Evolutionary conservation across 2,888 invertebrate species (phyloP).

Genomic region (Teinopalpus imperialis): DNA sequence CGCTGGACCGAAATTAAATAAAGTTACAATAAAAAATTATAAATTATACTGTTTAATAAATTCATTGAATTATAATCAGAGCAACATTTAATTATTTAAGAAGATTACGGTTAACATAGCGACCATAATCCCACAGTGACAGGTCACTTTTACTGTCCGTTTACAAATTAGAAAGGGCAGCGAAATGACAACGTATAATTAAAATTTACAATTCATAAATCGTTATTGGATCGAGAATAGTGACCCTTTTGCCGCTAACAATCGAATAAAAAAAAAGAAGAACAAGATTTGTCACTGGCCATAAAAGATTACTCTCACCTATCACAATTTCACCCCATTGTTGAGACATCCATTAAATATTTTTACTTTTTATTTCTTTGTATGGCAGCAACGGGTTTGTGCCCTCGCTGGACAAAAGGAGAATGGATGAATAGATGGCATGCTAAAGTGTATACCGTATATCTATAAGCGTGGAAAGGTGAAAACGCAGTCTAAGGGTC

Average conservation of each 20-base stretch:
- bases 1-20: no score
- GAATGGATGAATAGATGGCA: constrained; percentile 67
- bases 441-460: constrained; percentile 63
- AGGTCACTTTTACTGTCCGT: constrained; percentile 12
- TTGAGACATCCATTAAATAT: constrained; percentile 73
- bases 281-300: constrained; percentile 60
- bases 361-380: constrained; percentile 56
- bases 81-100: not conserved
- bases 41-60: no score
- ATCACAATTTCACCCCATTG: constrained; percentile 79
- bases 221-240: constrained; percentile 47
- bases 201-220: constrained; percentile 63
- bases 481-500: constrained; percentile 49
- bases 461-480: constrained; percentile 45
- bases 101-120: constrained; percentile 4
- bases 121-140: constrained; percentile 1
- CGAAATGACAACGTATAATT: constrained; percentile 26
- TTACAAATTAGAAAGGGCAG: constrained; percentile 18
- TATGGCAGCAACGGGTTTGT: constrained; percentile 68
- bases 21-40: no score
- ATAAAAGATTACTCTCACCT: constrained; percentile 77
- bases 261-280: constrained; percentile 59
- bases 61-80: not conserved
- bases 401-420: constrained; percentile 63
- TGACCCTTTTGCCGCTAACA: constrained; percentile 69